Evolutionary conservation across 2,888 invertebrate genomes (phyloP), one percentile per base, ranked within the genome.

Genomic region (Brachypalpus laphriformis): DNA sequence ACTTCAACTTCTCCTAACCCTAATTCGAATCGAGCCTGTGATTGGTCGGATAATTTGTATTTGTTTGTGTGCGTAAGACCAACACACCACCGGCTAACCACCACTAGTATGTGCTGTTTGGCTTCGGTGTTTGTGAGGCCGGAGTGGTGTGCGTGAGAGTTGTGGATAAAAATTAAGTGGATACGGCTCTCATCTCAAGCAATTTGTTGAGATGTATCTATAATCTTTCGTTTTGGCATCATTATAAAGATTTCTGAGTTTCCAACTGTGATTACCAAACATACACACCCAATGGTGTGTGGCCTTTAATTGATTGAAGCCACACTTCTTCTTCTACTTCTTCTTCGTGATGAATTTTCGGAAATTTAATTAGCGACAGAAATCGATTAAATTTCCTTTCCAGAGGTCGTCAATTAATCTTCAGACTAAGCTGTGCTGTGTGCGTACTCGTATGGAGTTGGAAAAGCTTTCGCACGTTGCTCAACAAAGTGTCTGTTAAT

Each of bases 31-130:
- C 47, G 45, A 71, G 65, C 28, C 25, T 47, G n/a, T 56, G 57
- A 85, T 85, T 85, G 85, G 85, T 76, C 81, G 85, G 85, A 85
- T 85, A 85, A 81, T 2, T 49, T 25, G 14, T 28, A 7, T 72
- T 59, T 28, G 16, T 28, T 61, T 59, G 74, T 80, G 47, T 85
- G 83, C 70, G 68, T 47, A 0, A 56, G 40, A 57, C 75, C 40
- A 9, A 63, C 14, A 70, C 63, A 54, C 18, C 4, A 31, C 16
- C 20, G 8, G 7, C 9, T 25, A 25, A 49, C 45, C 56, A 80
- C 40, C 31, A 47, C 40, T 34, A 28, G 1, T n/a, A 2, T 16
- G 31, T 0, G 11, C n/a, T 3, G 54, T 18, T 6, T 6, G n/a
- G n/a, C 25, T 3, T 22, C 8, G 40, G 65, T 66, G 49, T 37